Percentiles rank a stretch among this genome's conserved stretches.
Conservation (phyloP, 2,888 invertebrate genomes). For the Cephus pygmeus region DNA sequence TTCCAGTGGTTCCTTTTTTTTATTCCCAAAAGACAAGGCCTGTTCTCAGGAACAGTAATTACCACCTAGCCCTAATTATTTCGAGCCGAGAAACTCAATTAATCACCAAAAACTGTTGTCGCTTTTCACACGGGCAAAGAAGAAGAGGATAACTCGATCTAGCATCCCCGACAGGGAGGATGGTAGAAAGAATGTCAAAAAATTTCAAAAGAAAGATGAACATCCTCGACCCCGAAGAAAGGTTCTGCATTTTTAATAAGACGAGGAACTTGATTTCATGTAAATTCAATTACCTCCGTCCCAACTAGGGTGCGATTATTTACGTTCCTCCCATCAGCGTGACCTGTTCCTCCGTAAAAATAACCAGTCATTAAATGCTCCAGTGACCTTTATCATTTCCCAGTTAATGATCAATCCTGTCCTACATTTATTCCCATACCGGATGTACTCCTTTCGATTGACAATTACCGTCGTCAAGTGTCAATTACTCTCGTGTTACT, state of each 20-base stretch:
- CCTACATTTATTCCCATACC: not conserved
- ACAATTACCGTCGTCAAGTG: not conserved
- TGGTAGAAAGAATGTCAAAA: not conserved
- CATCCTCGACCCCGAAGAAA: not conserved
- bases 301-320: constrained; percentile 5
- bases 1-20: not conserved
- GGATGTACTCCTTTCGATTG: not conserved
- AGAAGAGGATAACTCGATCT: constrained; percentile 16
- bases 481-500: not conserved
- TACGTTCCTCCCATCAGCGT: not conserved
- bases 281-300: constrained; percentile 15
- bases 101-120: constrained; percentile 16
- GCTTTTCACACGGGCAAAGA: constrained; percentile 13
- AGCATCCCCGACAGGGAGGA: not conserved
- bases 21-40: not conserved
- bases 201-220: not conserved
- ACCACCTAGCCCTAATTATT: not conserved
- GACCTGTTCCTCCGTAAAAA: not conserved
- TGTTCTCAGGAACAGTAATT: not conserved
- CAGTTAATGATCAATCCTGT: not conserved
- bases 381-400: not conserved
- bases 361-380: not conserved
- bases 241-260: constrained; percentile 18
- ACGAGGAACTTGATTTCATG: constrained; percentile 18
- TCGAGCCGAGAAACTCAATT: constrained; percentile 5